Base-by-base conservation (phyloP, 1,140 invertebrate species). In the Bombus vancouverensis region DNA sequence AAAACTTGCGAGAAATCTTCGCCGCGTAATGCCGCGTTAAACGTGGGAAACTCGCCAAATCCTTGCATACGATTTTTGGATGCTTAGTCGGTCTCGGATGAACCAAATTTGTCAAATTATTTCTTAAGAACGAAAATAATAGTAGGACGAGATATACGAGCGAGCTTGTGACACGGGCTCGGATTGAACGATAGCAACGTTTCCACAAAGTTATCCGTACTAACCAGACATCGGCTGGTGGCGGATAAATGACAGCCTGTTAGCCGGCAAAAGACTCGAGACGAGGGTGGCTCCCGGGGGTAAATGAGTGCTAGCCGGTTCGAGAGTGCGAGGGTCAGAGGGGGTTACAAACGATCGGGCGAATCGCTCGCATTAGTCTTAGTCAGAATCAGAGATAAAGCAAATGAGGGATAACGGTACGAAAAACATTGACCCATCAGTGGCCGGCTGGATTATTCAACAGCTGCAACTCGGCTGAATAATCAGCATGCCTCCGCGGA, bases 341-440 rank as follows among this genome's bases (percentile, higher is more conserved):
- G 83, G 86, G 89, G 91, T 92, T 94, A 93, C 92, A 92, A 94
- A 93, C 90, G 93, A 93, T 93, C 90, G 86, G 86, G 91, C 85
- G 90, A 93, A 94, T 93, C 92, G 89, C 80, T 85, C 82, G 89
- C 92, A 93, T 94, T 93, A 93, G 92, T 93, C 92, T 93, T 88
- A 90, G 93, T 93, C 92, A 93, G 92, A 93, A 93, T 93, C 92
- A 92, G 92, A 94, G 92, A 94, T 93, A 93, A 94, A 90, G 88
- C 86, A 90, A 92, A 93, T 91, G 91, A 92, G 90, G 88, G 86
- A 92, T 92, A 87, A 81, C 85, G 68, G 71, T 39, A 79, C 82
- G 89, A 92, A 91, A 92, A 92, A 92, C 89, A 88, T 89, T 87
- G 75, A 76, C 37, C 83, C 74, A 66, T 85, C 82, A 66, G 68